Base-by-base conservation (phyloP, 2,888 invertebrate genomes). In the Hedychridium roseum region DNA sequence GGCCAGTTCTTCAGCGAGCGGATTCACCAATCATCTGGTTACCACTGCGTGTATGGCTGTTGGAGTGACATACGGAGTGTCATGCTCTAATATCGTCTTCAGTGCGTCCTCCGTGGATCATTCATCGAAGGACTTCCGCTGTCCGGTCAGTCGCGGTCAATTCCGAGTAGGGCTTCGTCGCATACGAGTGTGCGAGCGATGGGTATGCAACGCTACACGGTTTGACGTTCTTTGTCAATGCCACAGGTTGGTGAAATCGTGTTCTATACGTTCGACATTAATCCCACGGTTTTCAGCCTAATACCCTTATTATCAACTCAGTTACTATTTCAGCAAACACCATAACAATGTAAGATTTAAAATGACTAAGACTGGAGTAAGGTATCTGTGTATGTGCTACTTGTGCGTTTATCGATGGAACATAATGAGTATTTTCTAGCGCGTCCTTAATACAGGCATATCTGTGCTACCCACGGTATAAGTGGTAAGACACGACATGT, bases 241-340 rank as follows among this genome's bases (percentile, higher is more conserved):
- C 57, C 61, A 60, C 73, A 73, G 73, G 73, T 71, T 73, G 71
- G 71, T 71, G 64, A 61, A 66, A 65, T 60, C 57, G 70, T 59
- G 65, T 65, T 64, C 59, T 58, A 60, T 60, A 59, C 60, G 59
- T 64, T 64, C 51, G 44, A 51, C 43, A 45, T 49, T 60, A 60
- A 56, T 60, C 41, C 28, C 54, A 57, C 34, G 46, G 49, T 61
- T 67, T 59, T 51, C 57, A 62, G 50, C 48, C n/a, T 34, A 7
- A 6, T 36, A n/a, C 14, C 14, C n/a, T n/a, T 20, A 20, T 20
- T 21, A 9, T 16, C 21, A 21, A 32, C 11, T 37, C 44, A 15
- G 46, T 38, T 34, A 28, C 32, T 44, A 46, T 35, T 48, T 51
- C 32, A 38, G 34, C 38, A 26, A 43, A 48, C 42, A 6, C 39